A percentile compares a stretch with the other conserved stretches of the same genome.
phyloP scores from a whole-genome alignment of 2,888 invertebrate genomes.

The Caenorhabditis uteleia region DNA sequence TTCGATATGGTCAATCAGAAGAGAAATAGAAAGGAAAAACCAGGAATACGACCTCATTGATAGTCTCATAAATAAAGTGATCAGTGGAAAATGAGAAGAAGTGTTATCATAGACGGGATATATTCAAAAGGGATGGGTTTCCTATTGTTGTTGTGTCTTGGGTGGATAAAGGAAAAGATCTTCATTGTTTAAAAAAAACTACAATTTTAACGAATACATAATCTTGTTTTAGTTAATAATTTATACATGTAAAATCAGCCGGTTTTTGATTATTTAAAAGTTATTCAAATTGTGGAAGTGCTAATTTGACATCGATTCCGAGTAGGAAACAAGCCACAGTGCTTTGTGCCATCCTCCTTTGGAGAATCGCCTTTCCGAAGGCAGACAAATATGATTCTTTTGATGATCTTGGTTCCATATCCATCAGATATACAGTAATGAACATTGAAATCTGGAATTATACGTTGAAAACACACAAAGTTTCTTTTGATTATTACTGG shows the following conservation, averaged over 20 bases:
- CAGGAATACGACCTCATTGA: no score
- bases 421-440: slow-evolving; percentile 69
- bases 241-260: no score
- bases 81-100: not conserved
- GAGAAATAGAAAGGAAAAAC: no score
- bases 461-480: not conserved
- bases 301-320: slow-evolving; percentile 66
- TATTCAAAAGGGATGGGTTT: no score
- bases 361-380: slow-evolving; percentile 67
- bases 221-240: no score
- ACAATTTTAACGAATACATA: no score
- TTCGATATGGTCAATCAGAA: no score
- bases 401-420: slow-evolving; percentile 64
- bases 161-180: no score
- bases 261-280: no score
- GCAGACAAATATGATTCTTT: slow-evolving; percentile 68
- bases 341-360: slow-evolving; percentile 67
- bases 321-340: slow-evolving; percentile 69
- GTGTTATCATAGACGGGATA: no score
- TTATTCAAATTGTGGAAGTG: slow-evolving; percentile 50
- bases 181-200: no score
- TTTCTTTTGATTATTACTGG: slow-evolving; percentile 50
- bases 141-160: no score
- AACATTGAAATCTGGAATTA: slow-evolving; percentile 67
- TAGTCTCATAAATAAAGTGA: not conserved